These are phyloP conservation scores for Drosophila bipectinata DNA, from an alignment of 1,140 invertebrate species.

Conservation along the genomic window DNA sequence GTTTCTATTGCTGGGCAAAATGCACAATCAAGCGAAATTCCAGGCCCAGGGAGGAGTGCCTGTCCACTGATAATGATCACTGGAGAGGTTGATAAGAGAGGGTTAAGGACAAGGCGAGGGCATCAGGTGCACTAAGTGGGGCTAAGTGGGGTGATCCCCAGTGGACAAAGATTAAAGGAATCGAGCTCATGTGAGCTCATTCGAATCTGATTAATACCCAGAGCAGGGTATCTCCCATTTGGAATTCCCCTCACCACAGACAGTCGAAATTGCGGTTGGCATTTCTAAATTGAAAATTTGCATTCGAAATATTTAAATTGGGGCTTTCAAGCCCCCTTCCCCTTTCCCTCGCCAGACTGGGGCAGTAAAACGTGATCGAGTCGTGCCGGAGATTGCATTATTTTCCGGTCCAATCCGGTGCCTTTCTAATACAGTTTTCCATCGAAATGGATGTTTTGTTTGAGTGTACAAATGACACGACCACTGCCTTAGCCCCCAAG, in stretches of 20 bases:
- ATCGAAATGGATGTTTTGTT: too few species aligned
- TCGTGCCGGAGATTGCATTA: conserved; percentile 25
- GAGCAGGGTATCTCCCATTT: conserved; percentile 18
- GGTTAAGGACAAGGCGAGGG: conserved; percentile 4
- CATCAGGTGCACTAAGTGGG: conserved; percentile 23
- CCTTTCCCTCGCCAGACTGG: too few species aligned
- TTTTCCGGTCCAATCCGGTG: background rate
- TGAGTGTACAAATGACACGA: background rate
- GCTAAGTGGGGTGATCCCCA: conserved; percentile 18
- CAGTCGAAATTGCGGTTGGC: conserved; percentile 20
- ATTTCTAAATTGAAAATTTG: conserved; percentile 51
- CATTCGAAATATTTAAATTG: conserved; percentile 70
- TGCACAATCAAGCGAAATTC: conserved; percentile 13
- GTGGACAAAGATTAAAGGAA: too few species aligned
- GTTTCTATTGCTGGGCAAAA: conserved; percentile 1
- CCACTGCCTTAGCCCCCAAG: background rate
- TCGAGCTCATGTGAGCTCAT: too few species aligned
- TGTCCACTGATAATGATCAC: background rate
- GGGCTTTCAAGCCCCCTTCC: conserved; percentile 26
- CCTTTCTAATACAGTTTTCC: too few species aligned
- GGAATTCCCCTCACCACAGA: conserved; percentile 11
- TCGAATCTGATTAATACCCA: conserved; percentile 30
- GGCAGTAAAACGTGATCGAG: conserved; percentile 55
- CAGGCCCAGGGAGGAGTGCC: background rate
- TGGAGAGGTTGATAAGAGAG: background rate